A percentile compares a stretch with the other conserved stretches of the same genome.
Conservation (phyloP, 2,888 invertebrate genomes). For the Tolmerus cingulatus region DNA sequence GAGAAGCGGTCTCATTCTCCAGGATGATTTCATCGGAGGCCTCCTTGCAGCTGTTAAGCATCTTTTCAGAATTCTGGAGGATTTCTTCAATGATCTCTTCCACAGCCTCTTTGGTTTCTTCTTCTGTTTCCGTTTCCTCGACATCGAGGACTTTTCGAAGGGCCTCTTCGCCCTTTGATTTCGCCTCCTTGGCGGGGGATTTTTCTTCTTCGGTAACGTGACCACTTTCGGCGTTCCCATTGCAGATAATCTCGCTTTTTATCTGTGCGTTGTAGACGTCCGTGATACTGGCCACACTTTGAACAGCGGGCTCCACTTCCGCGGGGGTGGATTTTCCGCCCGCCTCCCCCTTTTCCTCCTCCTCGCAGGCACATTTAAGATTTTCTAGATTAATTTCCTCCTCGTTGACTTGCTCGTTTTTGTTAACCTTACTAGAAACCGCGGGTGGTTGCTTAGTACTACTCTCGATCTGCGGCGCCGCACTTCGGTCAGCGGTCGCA, state of each 20-base stretch:
- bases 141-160: slow-evolving; percentile 54
- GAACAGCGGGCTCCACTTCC: slow-evolving; percentile 52
- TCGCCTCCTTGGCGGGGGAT: slow-evolving; percentile 40
- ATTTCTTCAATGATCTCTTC: slow-evolving; percentile 67
- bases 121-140: slow-evolving; percentile 63
- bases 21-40: slow-evolving; percentile 55
- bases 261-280: slow-evolving; percentile 64
- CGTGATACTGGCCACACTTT: slow-evolving; percentile 58
- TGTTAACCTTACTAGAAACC: slow-evolving; percentile 49
- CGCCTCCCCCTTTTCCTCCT: slow-evolving; percentile 44
- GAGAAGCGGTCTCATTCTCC: slow-evolving; percentile 55
- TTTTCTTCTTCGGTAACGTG: slow-evolving; percentile 43
- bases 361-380: slow-evolving; percentile 53
- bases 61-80: slow-evolving; percentile 65
- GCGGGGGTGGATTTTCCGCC: slow-evolving; percentile 17
- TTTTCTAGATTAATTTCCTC: slow-evolving; percentile 52
- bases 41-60: slow-evolving; percentile 63
- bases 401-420: slow-evolving; percentile 52
- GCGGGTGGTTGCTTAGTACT: neutral
- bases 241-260: slow-evolving; percentile 58
- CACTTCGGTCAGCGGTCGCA: slow-evolving; percentile 57
- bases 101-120: slow-evolving; percentile 63
- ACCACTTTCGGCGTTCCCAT: slow-evolving; percentile 51
- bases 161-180: slow-evolving; percentile 56
- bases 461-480: slow-evolving; percentile 52